Conservation (phyloP, 2,797 vertebrate genomes). For the Siniperca scherzeri region DNA sequence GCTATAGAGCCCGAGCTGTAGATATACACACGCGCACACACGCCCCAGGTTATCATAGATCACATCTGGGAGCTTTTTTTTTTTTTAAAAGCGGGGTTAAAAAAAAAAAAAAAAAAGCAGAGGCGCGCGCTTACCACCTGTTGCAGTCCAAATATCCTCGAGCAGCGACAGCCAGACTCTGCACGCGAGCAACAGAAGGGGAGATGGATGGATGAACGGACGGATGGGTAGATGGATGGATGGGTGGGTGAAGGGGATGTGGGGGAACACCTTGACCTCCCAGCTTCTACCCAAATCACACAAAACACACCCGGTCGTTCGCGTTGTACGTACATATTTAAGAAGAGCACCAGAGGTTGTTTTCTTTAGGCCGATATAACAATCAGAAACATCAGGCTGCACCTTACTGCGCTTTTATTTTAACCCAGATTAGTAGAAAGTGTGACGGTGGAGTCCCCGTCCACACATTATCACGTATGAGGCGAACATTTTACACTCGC, state of each 20-base stretch:
- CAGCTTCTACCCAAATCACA: slow-evolving; percentile 34
- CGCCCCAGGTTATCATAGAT: slow-evolving; percentile 57
- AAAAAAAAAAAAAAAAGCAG: slow-evolving; percentile 48
- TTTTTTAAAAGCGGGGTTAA: slow-evolving; percentile 14
- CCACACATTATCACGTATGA: background rate
- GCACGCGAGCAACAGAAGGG: slow-evolving; percentile 71
- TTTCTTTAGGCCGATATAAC: background rate
- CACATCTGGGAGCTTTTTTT: slow-evolving; percentile 71
- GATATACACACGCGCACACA: slow-evolving; percentile 32
- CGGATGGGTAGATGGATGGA: slow-evolving; percentile 20
- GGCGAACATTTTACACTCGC: slow-evolving; percentile 33
- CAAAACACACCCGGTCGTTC: slow-evolving; percentile 49
- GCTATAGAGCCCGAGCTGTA: background rate
- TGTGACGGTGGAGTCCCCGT: background rate
- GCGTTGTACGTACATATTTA: background rate
- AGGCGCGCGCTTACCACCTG: slow-evolving; percentile 86
- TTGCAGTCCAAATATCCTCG: slow-evolving; percentile 84
- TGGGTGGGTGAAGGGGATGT: slow-evolving; percentile 22
- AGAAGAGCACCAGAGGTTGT: background rate
- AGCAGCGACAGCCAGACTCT: slow-evolving; percentile 67
- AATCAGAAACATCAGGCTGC: background rate
- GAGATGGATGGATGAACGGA: slow-evolving; percentile 32
- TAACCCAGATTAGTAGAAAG: background rate
- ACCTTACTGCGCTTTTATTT: background rate
- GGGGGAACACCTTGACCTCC: slow-evolving; percentile 40